phyloP scores from a whole-genome alignment of 2,888 invertebrate species.

The Orthosia gracilis region DNA sequence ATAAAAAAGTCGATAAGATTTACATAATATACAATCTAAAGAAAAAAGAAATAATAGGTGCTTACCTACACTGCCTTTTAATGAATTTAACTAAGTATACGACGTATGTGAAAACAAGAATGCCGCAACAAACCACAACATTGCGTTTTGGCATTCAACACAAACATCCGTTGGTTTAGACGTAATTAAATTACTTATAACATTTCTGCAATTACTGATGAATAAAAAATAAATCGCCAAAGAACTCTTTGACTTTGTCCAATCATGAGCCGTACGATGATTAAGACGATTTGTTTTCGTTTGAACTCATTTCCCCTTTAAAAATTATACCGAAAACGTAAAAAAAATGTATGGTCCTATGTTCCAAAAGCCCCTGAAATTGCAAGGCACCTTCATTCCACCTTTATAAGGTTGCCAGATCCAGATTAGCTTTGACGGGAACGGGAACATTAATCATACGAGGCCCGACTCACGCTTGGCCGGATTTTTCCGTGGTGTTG shows the following conservation, averaged over 20 bases:
- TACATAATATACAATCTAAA: neutral
- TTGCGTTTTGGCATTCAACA: constrained; percentile 38
- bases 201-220: neutral
- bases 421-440: constrained; percentile 54
- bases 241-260: neutral
- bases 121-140: constrained; percentile 26
- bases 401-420: constrained; percentile 55
- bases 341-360: constrained; percentile 41
- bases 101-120: constrained; percentile 31
- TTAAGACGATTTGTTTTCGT: constrained; percentile 4
- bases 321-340: constrained; percentile 9
- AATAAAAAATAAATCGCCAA: neutral
- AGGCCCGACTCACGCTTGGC: constrained; percentile 20
- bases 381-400: constrained; percentile 51
- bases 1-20: neutral
- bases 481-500: constrained; percentile 32
- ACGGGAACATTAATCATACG: constrained; percentile 50
- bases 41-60: constrained; percentile 1
- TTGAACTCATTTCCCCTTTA: constrained; percentile 7
- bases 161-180: constrained; percentile 16
- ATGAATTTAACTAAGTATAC: constrained; percentile 29
- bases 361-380: constrained; percentile 33
- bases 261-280: neutral
- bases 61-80: constrained; percentile 3
- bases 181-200: constrained; percentile 31